Evolutionary conservation across 2,113 vertebrate genomes (phyloP).

Genomic region (Pseudonaja textilis): DNA sequence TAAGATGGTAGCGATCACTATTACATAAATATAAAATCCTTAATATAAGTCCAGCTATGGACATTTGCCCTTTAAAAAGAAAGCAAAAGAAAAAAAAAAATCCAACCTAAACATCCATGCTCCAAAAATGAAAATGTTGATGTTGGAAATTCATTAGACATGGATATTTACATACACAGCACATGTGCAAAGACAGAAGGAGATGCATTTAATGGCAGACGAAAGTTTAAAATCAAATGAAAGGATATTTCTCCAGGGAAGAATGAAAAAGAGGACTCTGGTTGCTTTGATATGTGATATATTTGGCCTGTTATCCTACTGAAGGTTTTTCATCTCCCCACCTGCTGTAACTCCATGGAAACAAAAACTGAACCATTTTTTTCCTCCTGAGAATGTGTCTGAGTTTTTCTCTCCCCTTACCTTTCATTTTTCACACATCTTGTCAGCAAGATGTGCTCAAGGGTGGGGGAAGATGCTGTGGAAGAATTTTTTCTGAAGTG

Average conservation of each 20-base stretch:
- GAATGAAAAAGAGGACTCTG: not conserved
- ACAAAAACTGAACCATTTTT: not conserved
- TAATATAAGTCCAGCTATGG: conserved; percentile 58
- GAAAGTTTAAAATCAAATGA: not conserved
- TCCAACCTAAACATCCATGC: not conserved
- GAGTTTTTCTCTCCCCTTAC: not conserved
- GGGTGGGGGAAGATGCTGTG: not conserved
- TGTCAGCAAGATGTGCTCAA: not conserved
- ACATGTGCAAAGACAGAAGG: not conserved
- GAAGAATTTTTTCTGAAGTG: not conserved
- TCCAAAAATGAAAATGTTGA: conserved; percentile 9
- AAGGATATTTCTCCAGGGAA: not conserved
- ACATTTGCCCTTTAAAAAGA: conserved; percentile 58
- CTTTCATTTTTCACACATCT: not conserved
- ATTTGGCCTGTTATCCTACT: not conserved
- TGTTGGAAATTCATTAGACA: not conserved
- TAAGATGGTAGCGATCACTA: conserved; percentile 49
- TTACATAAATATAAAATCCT: conserved; percentile 57
- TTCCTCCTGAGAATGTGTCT: not conserved
- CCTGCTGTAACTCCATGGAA: not conserved
- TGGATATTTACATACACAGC: not conserved
- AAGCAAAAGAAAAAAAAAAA: not conserved
- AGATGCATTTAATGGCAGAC: not conserved
- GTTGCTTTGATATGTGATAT: not conserved
- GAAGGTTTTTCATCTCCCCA: not conserved